Conservation (phyloP, 2,113 vertebrate genomes). For the Festucalex cinctus region DNA sequence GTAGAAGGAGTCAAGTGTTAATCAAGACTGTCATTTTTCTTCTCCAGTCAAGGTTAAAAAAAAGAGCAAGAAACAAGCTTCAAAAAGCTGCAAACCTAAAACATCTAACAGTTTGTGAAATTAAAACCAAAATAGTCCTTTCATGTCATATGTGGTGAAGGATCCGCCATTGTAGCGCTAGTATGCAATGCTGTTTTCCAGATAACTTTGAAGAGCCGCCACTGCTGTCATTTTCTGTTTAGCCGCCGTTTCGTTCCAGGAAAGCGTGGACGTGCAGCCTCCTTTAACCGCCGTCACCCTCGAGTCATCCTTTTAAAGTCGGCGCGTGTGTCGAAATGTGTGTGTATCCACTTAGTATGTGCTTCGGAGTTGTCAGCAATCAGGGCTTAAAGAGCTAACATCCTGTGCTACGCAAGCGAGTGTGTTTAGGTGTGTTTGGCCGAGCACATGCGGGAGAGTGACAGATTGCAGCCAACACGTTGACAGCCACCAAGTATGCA, state of each 20-base stretch:
- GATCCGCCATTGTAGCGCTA: conserved; percentile 17
- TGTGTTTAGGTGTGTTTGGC: conserved; percentile 13
- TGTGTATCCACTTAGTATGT: conserved; percentile 27
- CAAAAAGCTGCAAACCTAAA: neutral
- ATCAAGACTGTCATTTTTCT: neutral
- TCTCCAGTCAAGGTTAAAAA: neutral
- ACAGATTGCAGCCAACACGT: conserved; percentile 54
- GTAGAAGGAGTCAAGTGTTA: neutral
- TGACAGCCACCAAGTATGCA: conserved; percentile 57
- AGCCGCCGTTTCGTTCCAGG: conserved; percentile 44
- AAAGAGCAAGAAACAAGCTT: neutral
- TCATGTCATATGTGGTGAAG: conserved; percentile 12
- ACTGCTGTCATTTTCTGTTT: conserved; percentile 49
- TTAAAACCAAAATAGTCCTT: conserved; percentile 20
- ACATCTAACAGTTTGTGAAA: conserved; percentile 3
- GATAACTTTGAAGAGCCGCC: conserved; percentile 49
- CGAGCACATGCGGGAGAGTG: conserved; percentile 26
- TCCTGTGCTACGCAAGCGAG: neutral
- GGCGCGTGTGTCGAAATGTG: conserved; percentile 10
- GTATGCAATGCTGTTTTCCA: conserved; percentile 26
- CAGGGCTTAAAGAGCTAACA: conserved; percentile 33
- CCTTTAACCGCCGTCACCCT: conserved; percentile 51
- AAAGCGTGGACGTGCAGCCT: conserved; percentile 32
- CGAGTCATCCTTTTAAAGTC: conserved; percentile 31
- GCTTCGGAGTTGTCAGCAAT: conserved; percentile 43